A percentile compares a stretch with the other conserved stretches of the same genome.
Conservation (phyloP, 1,140 invertebrate species). For the Zaprionus kolodkinae region DNA sequence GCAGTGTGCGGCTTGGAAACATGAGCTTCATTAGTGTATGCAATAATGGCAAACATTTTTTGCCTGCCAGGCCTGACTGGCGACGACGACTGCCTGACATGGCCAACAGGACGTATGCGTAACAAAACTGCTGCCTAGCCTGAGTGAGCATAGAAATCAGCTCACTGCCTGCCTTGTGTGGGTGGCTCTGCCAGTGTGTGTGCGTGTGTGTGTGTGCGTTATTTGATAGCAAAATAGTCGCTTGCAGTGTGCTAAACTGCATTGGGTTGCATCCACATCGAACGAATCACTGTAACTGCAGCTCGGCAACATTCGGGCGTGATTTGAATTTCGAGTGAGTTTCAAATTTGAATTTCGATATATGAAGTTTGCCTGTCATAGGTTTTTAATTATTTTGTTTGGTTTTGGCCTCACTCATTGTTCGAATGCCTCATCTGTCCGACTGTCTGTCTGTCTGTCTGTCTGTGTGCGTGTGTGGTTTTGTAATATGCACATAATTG, state of each 20-base stretch:
- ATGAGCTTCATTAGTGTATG: constrained; percentile 83
- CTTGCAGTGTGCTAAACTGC: constrained; percentile 40
- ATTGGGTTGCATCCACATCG: constrained; percentile 56
- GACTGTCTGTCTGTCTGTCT: not conserved
- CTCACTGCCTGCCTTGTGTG: constrained; percentile 1
- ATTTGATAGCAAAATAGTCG: constrained; percentile 74
- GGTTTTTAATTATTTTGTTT: constrained; percentile 80
- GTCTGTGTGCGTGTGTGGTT: constrained; percentile 26
- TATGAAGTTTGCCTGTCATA: constrained; percentile 49
- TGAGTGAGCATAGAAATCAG: constrained; percentile 24
- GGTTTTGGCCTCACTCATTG: constrained; percentile 46
- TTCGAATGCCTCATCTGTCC: constrained; percentile 26
- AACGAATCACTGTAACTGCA: constrained; percentile 18
- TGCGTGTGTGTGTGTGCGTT: constrained; percentile 35
- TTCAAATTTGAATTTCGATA: constrained; percentile 60
- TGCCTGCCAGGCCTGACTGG: constrained; percentile 68
- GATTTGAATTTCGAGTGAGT: constrained; percentile 77
- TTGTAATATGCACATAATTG: constrained; percentile 72
- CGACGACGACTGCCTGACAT: constrained; percentile 49
- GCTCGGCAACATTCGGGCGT: constrained; percentile 40
- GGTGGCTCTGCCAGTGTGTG: constrained; percentile 12
- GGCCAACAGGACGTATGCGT: constrained; percentile 63
- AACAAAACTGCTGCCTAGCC: constrained; percentile 44
- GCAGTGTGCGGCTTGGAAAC: constrained; percentile 51
- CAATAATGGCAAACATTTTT: constrained; percentile 83